Evolutionary conservation across 2,113 vertebrate genomes (phyloP), one percentile per base, ranked within the genome.

Genomic region (Antennarius striatus): DNA sequence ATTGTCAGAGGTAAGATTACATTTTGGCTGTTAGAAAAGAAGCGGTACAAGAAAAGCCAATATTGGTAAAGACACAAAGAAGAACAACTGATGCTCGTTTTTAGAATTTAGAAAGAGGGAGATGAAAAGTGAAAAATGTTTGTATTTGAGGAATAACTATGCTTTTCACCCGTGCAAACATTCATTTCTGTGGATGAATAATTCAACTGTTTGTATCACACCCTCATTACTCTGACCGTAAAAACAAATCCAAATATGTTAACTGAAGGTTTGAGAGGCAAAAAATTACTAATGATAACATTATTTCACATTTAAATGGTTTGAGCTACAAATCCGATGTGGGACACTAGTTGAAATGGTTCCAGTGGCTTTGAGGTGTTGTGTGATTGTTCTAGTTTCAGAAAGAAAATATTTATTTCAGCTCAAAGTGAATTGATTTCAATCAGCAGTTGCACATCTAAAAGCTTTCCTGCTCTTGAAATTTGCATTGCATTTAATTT

Each of bases 181-280:
- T 67, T 54, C 54, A 64, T 68, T 14, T 15, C 47, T 1, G 7
- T 36, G 15, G 48, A 43, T 87, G 69, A 79, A 87, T 85, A 74
- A 85, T 83, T 71, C 36, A 85, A 74, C 39, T 73, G 71, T 78
- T 22, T 1, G 2, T 22, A 22, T 22, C 22, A 1, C 1, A 53
- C 36, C 43, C 65, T 81, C 79, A 71, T 82, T 87, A 73, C 48
- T 69, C 29, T 78, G 68, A 73, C 59, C 46, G 58, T 3, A 56
- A 13, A 66, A 28, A 52, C 0, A 60, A 48, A 65, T 48, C n/a
- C 39, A n/a, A 60, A 39, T 40, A 11, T 22, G 56, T 70, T 71
- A 58, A 52, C 43, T 68, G 5, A 14, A 63, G 60, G 16, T 36
- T 36, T 50, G 8, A 54, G 32, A 71, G 62, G 36, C 13, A 72